Evolutionary conservation across 2,113 vertebrate species (phyloP), one percentile per base, ranked within the genome.

Genomic region (Tragulus kanchil): DNA sequence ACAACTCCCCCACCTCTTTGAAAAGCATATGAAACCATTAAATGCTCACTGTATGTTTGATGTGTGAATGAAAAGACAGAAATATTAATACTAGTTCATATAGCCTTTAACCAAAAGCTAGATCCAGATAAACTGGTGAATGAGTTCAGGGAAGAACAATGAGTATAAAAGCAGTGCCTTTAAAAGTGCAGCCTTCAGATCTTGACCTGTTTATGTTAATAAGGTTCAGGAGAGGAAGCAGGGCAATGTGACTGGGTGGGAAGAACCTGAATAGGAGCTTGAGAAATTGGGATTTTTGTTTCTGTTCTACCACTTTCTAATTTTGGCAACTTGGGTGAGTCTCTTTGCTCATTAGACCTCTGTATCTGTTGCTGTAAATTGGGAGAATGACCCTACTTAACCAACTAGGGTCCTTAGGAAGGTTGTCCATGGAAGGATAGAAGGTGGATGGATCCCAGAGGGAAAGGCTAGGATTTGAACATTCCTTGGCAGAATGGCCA

Each of bases 231-330:
- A 65, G 2, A n/a, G 9, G 11, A 95, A 90, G 64, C 10, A 54
- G 48, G 3, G 2, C 8, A 23, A 3, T 3, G 8, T 6, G 8
- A 13, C 3, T 52, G 15, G 48, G 36, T 50, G 8, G 15, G 10
- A 93, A 71, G 26, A 8, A 65, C 16, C 21, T 59, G 10, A 59
- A 58, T 28, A 58, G 48, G 9, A 64, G 9, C 69, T 31, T 89
- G 8, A 95, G 12, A 84, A 73, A 78, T 8, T 36, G 15, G 31
- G 16, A 31, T 61, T 36, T 83, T 54, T 65, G n/a, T 13, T 0
- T 42, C 36, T 36, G 17, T 61, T 48, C 7, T 13, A 61, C 14
- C 21, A 3, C 36, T 62, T 67, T 31, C 25, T 95, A 87, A 84
- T 23, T 75, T n/a, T 64, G 26, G 36, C 25, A 93, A 58, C 3